These are phyloP conservation scores for Lagorchestes hirsutus DNA, from an alignment of 2,797 vertebrate species.

Conservation along the genomic window DNA sequence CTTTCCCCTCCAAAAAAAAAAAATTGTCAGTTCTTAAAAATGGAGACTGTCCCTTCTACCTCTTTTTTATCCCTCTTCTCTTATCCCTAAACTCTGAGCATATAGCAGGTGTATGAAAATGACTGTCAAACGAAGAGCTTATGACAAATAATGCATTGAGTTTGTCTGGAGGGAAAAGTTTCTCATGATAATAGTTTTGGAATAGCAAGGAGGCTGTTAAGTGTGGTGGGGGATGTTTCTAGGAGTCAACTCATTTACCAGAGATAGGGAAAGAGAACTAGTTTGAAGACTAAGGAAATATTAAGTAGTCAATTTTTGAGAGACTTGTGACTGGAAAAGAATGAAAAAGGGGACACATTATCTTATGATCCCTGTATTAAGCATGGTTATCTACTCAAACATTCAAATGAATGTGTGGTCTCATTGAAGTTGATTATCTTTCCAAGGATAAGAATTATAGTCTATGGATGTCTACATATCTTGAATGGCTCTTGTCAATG, in stretches of 20 bases:
- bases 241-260: not conserved
- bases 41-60: not conserved
- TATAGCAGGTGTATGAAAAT: not conserved
- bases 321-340: not conserved
- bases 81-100: not conserved
- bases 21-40: not conserved
- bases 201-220: not conserved
- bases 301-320: not conserved
- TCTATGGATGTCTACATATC: not conserved
- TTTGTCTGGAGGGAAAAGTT: not conserved
- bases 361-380: not conserved
- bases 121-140: not conserved
- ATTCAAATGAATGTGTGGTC: not conserved
- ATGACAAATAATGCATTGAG: not conserved
- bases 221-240: not conserved
- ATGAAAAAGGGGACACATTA: not conserved
- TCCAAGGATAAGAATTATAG: not conserved
- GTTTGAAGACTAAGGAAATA: not conserved
- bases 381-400: not conserved
- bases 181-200: not conserved
- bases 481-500: not conserved
- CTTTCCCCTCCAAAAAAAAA: not conserved
- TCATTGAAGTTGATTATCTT: not conserved
- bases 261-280: not conserved
- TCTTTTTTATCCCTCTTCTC: not conserved